A percentile compares a stretch with the other conserved stretches of the same genome.
Conservation (phyloP, 2,888 invertebrate species). For the Acholoe squamosa region DNA sequence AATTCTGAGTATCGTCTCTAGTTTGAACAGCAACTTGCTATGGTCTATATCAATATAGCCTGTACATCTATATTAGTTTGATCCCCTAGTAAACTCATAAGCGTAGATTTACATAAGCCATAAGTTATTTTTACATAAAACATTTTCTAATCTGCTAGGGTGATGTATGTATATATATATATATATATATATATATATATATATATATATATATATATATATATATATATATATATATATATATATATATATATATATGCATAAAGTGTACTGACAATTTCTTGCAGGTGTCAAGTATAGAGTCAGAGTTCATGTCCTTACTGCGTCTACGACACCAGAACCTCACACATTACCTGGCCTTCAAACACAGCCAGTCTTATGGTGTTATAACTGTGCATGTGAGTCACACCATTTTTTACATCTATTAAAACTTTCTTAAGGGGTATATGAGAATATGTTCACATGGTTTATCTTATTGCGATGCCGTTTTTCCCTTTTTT, state of each 20-base stretch:
- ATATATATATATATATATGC: too few relatives aligned
- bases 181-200: too few relatives aligned
- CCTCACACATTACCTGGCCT: slow-evolving; percentile 90
- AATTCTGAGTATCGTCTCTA: background rate
- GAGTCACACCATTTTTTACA: slow-evolving; percentile 81
- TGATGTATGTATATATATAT: too few relatives aligned
- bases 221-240: too few relatives aligned
- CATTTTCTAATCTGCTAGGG: too few relatives aligned
- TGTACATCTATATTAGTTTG: too few relatives aligned
- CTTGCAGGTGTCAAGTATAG: slow-evolving; percentile 87
- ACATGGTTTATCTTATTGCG: background rate
- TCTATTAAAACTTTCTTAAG: background rate
- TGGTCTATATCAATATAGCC: too few relatives aligned
- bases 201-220: too few relatives aligned
- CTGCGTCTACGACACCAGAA: slow-evolving; percentile 89
- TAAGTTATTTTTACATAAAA: too few relatives aligned
- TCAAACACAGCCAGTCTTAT: slow-evolving; percentile 86
- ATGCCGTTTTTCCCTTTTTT: background rate
- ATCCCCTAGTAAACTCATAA: too few relatives aligned
- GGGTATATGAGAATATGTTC: background rate
- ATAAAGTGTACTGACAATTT: background rate
- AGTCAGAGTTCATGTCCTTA: slow-evolving; percentile 90
- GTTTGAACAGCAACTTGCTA: too few relatives aligned
- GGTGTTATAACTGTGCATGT: slow-evolving; percentile 86
- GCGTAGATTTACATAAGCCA: too few relatives aligned